A percentile compares a stretch with the other conserved stretches of the same genome.
Conservation (phyloP, 2,797 vertebrate genomes). For the Bryconaethiops microstoma region DNA sequence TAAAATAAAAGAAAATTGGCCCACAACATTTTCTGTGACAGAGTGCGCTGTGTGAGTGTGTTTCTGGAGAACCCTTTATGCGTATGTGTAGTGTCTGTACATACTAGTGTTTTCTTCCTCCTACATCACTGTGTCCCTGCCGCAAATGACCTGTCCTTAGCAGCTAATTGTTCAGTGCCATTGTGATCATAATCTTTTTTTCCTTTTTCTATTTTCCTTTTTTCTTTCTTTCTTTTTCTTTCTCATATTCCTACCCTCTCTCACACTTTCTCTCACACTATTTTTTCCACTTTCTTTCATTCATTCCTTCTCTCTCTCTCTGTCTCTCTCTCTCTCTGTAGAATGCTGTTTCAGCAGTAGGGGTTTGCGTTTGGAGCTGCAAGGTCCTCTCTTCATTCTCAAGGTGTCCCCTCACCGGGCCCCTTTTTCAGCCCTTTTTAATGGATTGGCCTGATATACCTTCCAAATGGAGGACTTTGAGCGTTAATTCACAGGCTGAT, state of each 20-base stretch:
- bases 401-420: slow-evolving; percentile 96
- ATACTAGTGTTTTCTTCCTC: slow-evolving; percentile 33
- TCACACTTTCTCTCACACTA: slow-evolving; percentile 45
- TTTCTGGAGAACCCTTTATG: slow-evolving; percentile 17
- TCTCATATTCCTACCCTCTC: slow-evolving; percentile 68
- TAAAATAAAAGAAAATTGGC: no score
- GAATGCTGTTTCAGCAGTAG: slow-evolving; percentile 96
- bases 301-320: slow-evolving; percentile 56
- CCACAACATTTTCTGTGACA: no score
- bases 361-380: slow-evolving; percentile 82
- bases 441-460: slow-evolving; percentile 99
- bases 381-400: slow-evolving; percentile 98
- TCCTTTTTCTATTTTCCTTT: slow-evolving; percentile 11
- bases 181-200: slow-evolving; percentile 54
- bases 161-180: slow-evolving; percentile 84
- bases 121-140: slow-evolving; percentile 64
- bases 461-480: slow-evolving; percentile 99
- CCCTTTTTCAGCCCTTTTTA: slow-evolving; percentile 96
- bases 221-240: neutral
- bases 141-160: slow-evolving; percentile 88
- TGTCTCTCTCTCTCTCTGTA: slow-evolving; percentile 72
- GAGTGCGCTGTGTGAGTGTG: slow-evolving; percentile 10
- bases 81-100: slow-evolving; percentile 40
- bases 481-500: slow-evolving; percentile 99
- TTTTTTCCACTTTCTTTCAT: slow-evolving; percentile 21